A percentile compares a stretch with the other conserved stretches of the same genome.
Evolutionary conservation across 35 echinoderm and acorn worm genomes (phyloP).

Genomic region (Hemicentrotus pulcherrimus): DNA sequence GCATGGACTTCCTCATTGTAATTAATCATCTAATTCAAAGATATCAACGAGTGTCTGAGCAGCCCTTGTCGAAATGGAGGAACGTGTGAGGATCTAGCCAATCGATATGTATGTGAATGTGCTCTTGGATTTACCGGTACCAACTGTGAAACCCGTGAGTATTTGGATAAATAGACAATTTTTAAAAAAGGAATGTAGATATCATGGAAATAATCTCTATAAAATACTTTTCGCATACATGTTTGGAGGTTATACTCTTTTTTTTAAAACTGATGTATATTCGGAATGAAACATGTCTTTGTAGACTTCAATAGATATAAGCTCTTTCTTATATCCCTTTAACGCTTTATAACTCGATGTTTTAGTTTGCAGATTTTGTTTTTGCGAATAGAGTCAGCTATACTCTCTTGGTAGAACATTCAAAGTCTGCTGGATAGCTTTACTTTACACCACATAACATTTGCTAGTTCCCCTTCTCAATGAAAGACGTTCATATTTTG

Average conservation of each 20-base stretch:
- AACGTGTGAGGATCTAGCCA: slow-evolving; percentile 28
- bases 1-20: too few relatives aligned
- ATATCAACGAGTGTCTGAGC: slow-evolving; percentile 16
- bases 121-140: slow-evolving; percentile 34
- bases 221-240: not conserved
- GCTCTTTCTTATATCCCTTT: too few relatives aligned
- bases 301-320: not conserved
- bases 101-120: slow-evolving; percentile 50
- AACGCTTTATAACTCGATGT: too few relatives aligned
- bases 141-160: slow-evolving; percentile 53
- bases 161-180: not conserved
- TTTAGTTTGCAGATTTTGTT: too few relatives aligned
- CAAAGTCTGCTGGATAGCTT: not conserved
- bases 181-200: not conserved
- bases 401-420: not conserved
- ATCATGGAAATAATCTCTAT: not conserved
- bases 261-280: not conserved
- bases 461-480: not conserved
- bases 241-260: too few relatives aligned
- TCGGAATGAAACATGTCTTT: not conserved
- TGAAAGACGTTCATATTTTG: not conserved
- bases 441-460: not conserved
- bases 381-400: too few relatives aligned
- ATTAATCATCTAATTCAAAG: not conserved
- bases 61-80: slow-evolving; percentile 41